Percentiles rank a stretch among this genome's conserved stretches.
These are phyloP conservation scores for Tetramorium simillimum DNA, from an alignment of 1,140 invertebrate species.

Conservation along the genomic window DNA sequence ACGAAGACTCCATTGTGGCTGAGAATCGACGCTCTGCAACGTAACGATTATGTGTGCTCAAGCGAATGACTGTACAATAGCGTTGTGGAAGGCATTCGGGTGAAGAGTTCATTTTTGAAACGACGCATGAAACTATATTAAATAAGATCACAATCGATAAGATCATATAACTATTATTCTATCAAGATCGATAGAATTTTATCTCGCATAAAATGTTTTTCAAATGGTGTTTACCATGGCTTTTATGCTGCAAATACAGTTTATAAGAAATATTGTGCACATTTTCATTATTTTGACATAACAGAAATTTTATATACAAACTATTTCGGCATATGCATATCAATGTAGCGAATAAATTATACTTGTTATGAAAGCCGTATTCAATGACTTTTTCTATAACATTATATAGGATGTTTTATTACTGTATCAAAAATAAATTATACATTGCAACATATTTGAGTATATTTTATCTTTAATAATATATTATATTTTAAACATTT, in stretches of 20 bases:
- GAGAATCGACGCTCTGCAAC: slow-evolving; percentile 15
- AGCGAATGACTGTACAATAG: slow-evolving; percentile 16
- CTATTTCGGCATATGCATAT: neutral
- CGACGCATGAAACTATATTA: neutral
- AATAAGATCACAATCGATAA: neutral
- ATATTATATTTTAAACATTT: neutral
- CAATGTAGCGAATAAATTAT: neutral
- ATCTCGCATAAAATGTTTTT: neutral
- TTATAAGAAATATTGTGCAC: neutral
- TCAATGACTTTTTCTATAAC: neutral
- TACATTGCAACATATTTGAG: neutral
- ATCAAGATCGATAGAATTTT: neutral
- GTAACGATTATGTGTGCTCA: slow-evolving; percentile 50
- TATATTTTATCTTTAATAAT: neutral
- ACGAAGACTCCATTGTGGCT: slow-evolving; percentile 38
- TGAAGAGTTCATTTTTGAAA: slow-evolving; percentile 47
- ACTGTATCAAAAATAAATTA: neutral
- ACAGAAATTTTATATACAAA: neutral
- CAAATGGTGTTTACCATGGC: neutral
- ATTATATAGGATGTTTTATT: neutral
- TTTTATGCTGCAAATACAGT: neutral
- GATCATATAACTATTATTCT: neutral
- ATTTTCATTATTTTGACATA: slow-evolving; percentile 11
- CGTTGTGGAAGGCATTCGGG: neutral
- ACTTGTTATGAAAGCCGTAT: neutral